Evolutionary conservation across 2,888 invertebrate genomes (phyloP).

Genomic region (Idaea dimidiata): DNA sequence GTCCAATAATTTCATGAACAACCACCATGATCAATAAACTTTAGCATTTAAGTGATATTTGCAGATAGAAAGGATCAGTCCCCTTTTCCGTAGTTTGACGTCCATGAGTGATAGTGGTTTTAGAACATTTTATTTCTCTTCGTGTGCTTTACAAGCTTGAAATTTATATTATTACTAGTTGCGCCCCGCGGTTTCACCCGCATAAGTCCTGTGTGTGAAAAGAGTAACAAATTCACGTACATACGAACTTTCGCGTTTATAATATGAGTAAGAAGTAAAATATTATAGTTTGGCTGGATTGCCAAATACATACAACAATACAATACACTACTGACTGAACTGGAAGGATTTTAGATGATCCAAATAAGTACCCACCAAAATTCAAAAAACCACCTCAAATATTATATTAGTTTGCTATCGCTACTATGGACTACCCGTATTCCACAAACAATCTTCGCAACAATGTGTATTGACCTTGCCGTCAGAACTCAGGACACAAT

Average conservation of each 20-base stretch:
- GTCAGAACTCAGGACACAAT: conserved; percentile 51
- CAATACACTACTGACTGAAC: no score
- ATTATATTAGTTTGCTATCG: background rate
- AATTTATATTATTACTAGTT: background rate
- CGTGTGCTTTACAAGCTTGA: background rate
- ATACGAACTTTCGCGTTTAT: no score
- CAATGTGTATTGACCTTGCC: conserved; percentile 69
- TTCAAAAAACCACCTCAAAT: background rate
- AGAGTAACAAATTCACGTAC: no score
- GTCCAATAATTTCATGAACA: background rate
- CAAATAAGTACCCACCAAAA: background rate
- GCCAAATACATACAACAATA: no score
- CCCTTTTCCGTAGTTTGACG: background rate
- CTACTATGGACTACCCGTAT: conserved; percentile 46
- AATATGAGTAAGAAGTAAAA: no score
- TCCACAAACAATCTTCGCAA: conserved; percentile 68
- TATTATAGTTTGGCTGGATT: no score
- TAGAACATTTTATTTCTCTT: background rate
- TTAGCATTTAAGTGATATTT: no score
- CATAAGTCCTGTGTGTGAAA: no score
- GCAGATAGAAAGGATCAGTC: background rate
- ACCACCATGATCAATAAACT: background rate
- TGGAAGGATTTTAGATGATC: no score
- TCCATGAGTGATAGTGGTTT: background rate
- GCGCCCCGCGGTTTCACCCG: no score